Evolutionary conservation across 2,797 vertebrate genomes (phyloP).

Genomic region (Chelmon rostratus): DNA sequence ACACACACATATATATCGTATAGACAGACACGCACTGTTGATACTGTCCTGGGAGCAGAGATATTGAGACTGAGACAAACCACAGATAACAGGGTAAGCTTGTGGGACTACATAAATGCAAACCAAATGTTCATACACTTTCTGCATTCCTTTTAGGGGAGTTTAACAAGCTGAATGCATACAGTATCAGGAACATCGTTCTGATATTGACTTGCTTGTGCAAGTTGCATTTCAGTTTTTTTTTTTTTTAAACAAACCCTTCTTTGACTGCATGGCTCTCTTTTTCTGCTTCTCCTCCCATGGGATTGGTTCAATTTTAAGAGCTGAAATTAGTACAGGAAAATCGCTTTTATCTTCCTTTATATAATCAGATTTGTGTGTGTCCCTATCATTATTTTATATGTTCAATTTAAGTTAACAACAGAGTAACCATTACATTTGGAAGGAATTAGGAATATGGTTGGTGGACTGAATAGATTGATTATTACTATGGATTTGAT

Average conservation of each 20-base stretch:
- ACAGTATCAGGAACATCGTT: conserved; percentile 44
- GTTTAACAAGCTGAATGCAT: conserved; percentile 49
- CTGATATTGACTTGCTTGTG: conserved; percentile 52
- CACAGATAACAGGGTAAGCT: conserved; percentile 44
- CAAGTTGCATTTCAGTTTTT: conserved; percentile 37
- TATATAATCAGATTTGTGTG: conserved; percentile 26
- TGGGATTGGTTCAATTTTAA: conserved; percentile 22
- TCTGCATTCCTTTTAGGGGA: conserved; percentile 48
- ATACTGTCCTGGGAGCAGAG: conserved; percentile 22
- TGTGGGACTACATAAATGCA: conserved; percentile 41
- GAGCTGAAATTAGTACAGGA: neutral
- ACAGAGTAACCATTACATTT: neutral
- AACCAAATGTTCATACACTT: conserved; percentile 58
- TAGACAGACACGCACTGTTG: neutral
- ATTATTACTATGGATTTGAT: conserved; percentile 5
- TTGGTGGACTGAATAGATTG: conserved; percentile 4
- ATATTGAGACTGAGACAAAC: conserved; percentile 32
- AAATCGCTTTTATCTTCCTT: conserved; percentile 19
- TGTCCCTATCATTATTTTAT: neutral
- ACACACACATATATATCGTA: too few relatives aligned
- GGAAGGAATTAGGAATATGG: neutral
- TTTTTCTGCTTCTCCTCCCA: neutral
- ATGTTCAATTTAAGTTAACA: conserved; percentile 6
- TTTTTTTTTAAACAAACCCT: conserved; percentile 3
- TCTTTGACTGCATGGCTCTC: neutral